Evolutionary conservation across 2,888 invertebrate genomes (phyloP).

Genomic region (Plusia festucae): DNA sequence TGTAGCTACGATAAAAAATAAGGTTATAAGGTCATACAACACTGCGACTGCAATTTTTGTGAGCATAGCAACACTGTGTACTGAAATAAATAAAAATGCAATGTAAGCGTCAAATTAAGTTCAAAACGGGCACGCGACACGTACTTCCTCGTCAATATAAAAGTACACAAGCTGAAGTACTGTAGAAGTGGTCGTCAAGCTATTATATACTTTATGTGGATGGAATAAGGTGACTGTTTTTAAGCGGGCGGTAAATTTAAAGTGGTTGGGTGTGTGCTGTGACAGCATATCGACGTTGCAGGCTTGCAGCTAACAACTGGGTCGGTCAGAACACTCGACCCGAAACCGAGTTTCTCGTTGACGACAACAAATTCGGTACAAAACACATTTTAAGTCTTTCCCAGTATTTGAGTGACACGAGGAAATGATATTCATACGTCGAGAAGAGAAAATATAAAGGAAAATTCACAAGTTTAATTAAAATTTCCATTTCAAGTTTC

Average conservation of each 20-base stretch:
- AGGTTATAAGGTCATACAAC: constrained; percentile 67
- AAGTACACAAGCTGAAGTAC: constrained; percentile 50
- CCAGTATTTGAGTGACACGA: constrained; percentile 52
- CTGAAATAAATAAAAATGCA: constrained; percentile 74
- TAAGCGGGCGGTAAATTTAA: constrained; percentile 54
- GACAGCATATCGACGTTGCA: constrained; percentile 76
- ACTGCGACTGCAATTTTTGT: constrained; percentile 70
- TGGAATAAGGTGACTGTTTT: constrained; percentile 58
- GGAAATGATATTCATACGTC: constrained; percentile 50
- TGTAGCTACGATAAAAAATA: constrained; percentile 54
- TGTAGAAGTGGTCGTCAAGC: constrained; percentile 39
- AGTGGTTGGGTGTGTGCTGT: constrained; percentile 63
- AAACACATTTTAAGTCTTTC: constrained; percentile 61
- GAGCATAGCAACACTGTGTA: constrained; percentile 67
- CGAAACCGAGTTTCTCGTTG: constrained; percentile 67
- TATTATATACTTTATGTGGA: constrained; percentile 61
- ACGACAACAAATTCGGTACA: constrained; percentile 65
- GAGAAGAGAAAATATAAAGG: constrained; percentile 31
- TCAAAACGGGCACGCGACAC: constrained; percentile 69
- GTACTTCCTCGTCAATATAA: constrained; percentile 62
- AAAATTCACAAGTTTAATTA: constrained; percentile 46
- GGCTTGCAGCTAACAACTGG: constrained; percentile 71
- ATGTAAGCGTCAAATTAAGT: constrained; percentile 74
- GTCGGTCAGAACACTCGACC: constrained; percentile 81
- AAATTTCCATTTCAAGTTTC: constrained; percentile 37